Evolutionary conservation across 1,140 invertebrate species (phyloP).

Genomic region (Ceratosolen solmsi): DNA sequence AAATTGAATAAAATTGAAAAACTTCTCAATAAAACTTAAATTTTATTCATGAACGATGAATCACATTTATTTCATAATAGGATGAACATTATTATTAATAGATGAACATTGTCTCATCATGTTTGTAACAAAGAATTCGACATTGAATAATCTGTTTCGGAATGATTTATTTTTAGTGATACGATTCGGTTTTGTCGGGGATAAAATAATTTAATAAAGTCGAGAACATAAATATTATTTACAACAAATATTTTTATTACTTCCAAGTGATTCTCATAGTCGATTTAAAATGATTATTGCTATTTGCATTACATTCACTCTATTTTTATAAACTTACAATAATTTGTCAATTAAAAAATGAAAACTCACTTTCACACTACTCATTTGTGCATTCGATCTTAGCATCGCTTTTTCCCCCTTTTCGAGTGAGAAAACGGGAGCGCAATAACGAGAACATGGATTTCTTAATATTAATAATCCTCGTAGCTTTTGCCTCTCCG

Average conservation of each 20-base stretch:
- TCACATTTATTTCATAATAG: slow-evolving; percentile 51
- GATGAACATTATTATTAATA: slow-evolving; percentile 43
- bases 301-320: slow-evolving; percentile 47
- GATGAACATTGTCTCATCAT: slow-evolving; percentile 32
- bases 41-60: slow-evolving; percentile 52
- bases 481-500: background rate
- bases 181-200: slow-evolving; percentile 20
- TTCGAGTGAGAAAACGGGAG: background rate
- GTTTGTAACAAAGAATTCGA: slow-evolving; percentile 47
- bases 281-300: slow-evolving; percentile 49
- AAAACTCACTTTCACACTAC: slow-evolving; percentile 30
- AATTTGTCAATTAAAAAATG: slow-evolving; percentile 31
- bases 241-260: slow-evolving; percentile 51
- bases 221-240: slow-evolving; percentile 44
- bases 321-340: slow-evolving; percentile 46
- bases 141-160: slow-evolving; percentile 40
- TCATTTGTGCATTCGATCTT: slow-evolving; percentile 4
- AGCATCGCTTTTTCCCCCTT: background rate
- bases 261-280: slow-evolving; percentile 42
- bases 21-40: slow-evolving; percentile 27
- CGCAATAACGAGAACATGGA: slow-evolving; percentile 28
- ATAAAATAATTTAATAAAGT: background rate
- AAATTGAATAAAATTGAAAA: too few relatives aligned
- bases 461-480: background rate
- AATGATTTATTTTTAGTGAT: slow-evolving; percentile 20